phyloP scores from a whole-genome alignment of 37 sponge, comb jelly and placozoan species.

The Chondrilla cf. caribensis region DNA sequence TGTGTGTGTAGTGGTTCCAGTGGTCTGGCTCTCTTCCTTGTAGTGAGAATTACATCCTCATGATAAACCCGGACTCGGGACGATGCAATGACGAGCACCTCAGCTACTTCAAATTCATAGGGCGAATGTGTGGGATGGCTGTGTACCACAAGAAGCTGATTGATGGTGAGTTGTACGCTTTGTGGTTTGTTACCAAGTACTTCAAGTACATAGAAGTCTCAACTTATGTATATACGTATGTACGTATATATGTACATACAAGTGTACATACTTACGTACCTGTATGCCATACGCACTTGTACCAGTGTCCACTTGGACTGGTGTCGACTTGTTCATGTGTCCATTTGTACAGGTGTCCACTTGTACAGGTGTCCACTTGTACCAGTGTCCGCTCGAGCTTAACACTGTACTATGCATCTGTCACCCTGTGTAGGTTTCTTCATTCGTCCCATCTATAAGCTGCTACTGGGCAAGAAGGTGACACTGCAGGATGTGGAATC shows the following conservation, averaged over 20 bases:
- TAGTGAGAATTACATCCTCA: constrained; percentile 87
- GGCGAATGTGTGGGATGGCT: constrained; percentile 80
- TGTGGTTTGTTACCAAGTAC: no score
- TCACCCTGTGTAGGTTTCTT: constrained; percentile 88
- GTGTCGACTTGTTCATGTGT: no score
- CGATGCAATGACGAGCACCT: constrained; percentile 70
- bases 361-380: no score
- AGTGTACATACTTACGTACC: no score
- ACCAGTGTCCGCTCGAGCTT: no score
- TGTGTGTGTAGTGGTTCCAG: background rate
- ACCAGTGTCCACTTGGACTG: background rate
- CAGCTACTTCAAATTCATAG: constrained; percentile 73
- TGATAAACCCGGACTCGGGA: constrained; percentile 85
- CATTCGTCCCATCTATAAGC: constrained; percentile 96
- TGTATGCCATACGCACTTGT: background rate
- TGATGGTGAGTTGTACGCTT: constrained; percentile 80
- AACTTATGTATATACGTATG: background rate
- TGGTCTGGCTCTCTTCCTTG: background rate
- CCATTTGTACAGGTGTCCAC: no score
- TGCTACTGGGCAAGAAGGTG: constrained; percentile 82
- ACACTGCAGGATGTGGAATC: constrained; percentile 85
- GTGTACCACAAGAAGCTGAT: constrained; percentile 86
- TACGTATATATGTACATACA: background rate
- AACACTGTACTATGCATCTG: no score
- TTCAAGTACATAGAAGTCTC: no score